Conservation (phyloP, 2,888 invertebrate species). For the Lasius platythorax region DNA sequence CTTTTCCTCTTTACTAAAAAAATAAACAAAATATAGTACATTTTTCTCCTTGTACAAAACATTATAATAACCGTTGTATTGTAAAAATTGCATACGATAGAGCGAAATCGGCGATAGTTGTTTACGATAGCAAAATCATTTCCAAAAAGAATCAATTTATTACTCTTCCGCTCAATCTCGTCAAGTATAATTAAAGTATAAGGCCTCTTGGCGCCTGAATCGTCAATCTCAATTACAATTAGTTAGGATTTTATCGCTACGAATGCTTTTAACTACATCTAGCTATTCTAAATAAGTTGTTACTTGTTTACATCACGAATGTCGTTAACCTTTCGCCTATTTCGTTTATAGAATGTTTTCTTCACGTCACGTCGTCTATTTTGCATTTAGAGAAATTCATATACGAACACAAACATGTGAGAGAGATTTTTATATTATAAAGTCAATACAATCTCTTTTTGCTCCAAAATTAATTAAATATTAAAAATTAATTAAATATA, state of each 20-base stretch:
- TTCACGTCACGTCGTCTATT: background rate
- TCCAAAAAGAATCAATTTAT: slow-evolving; percentile 73
- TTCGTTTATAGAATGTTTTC: background rate
- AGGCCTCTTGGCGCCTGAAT: slow-evolving; percentile 54
- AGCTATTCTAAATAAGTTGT: slow-evolving; percentile 5
- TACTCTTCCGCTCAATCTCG: slow-evolving; percentile 48
- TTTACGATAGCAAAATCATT: slow-evolving; percentile 15
- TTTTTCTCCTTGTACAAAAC: background rate
- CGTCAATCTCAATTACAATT: slow-evolving; percentile 78
- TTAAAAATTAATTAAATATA: too few relatives aligned
- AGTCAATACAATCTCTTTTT: background rate
- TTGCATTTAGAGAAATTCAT: background rate
- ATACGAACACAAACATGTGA: background rate
- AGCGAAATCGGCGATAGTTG: slow-evolving; percentile 1
- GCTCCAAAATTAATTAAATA: background rate
- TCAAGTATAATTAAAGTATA: slow-evolving; percentile 52
- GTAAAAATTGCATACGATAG: background rate
- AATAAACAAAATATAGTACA: background rate
- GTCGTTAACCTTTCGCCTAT: slow-evolving; percentile 54
- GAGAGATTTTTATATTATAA: too few relatives aligned
- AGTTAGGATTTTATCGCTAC: slow-evolving; percentile 56
- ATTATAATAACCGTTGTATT: background rate
- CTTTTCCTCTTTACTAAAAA: background rate
- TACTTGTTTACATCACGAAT: slow-evolving; percentile 26
- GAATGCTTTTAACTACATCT: slow-evolving; percentile 24